phyloP scores from a whole-genome alignment of 2,888 invertebrate genomes.

The Heliconius ismenius region DNA sequence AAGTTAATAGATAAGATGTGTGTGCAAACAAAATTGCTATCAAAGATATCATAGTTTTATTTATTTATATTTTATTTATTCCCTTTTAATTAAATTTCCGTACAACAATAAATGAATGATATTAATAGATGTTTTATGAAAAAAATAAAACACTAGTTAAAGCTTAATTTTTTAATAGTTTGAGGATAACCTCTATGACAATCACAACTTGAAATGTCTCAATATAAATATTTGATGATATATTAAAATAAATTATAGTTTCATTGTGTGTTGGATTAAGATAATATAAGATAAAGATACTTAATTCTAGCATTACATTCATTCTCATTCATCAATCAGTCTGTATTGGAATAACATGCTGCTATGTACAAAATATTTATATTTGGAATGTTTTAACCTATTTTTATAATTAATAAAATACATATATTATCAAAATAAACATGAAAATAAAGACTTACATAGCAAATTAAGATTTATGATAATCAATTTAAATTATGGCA shows the following conservation, averaged over 20 bases:
- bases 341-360: constrained; percentile 47
- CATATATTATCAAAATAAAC: constrained; percentile 23
- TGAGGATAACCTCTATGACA: constrained; percentile 74
- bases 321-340: constrained; percentile 46
- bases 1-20: constrained; percentile 6
- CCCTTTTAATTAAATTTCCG: background rate
- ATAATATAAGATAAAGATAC: constrained; percentile 43
- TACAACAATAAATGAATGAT: background rate
- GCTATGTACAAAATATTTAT: constrained; percentile 44
- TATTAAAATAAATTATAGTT: constrained; percentile 52
- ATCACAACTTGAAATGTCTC: constrained; percentile 60
- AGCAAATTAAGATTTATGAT: constrained; percentile 8
- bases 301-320: constrained; percentile 37
- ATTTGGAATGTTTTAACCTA: constrained; percentile 12
- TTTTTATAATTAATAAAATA: background rate
- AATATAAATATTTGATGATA: constrained; percentile 46
- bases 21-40: constrained; percentile 21
- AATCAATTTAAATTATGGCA: constrained; percentile 36
- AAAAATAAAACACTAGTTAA: constrained; percentile 42
- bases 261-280: constrained; percentile 42
- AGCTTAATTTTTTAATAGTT: constrained; percentile 59
- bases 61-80: background rate
- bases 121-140: background rate
- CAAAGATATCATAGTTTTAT: constrained; percentile 1
- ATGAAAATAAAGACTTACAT: constrained; percentile 20